Evolutionary conservation across 2,797 vertebrate genomes (phyloP).

Genomic region (Sebastes goodei): DNA sequence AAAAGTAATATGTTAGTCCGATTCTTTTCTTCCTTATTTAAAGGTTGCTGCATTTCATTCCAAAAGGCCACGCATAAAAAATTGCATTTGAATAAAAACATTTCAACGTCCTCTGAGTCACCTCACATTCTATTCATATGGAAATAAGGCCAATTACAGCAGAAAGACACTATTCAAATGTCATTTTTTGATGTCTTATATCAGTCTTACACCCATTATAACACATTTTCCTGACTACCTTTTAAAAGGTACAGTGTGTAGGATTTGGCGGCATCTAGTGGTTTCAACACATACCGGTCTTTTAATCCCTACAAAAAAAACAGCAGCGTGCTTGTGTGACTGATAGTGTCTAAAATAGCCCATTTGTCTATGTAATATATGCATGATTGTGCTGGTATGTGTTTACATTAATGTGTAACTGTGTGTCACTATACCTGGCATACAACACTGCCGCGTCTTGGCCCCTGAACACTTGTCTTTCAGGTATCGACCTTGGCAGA

Average conservation of each 20-base stretch:
- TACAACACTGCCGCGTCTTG: slow-evolving; percentile 54
- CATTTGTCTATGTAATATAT: neutral
- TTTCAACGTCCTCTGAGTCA: slow-evolving; percentile 25
- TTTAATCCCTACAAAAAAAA: neutral
- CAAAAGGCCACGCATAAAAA: neutral
- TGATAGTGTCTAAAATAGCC: neutral
- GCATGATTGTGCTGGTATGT: neutral
- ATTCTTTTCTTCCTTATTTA: neutral
- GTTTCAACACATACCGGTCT: neutral
- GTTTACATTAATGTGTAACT: neutral
- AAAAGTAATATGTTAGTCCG: neutral
- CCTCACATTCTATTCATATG: slow-evolving; percentile 32
- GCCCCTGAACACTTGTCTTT: slow-evolving; percentile 53
- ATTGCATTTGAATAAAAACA: neutral
- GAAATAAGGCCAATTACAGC: slow-evolving; percentile 36
- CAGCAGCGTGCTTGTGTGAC: neutral
- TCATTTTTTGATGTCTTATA: slow-evolving; percentile 18
- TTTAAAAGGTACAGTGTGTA: too few relatives aligned
- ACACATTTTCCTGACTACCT: slow-evolving; percentile 1
- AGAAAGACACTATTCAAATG: slow-evolving; percentile 33
- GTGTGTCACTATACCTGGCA: slow-evolving; percentile 50
- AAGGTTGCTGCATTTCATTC: neutral
- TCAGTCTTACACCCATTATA: slow-evolving; percentile 2
- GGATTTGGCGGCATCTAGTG: too few relatives aligned
- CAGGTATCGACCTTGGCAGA: slow-evolving; percentile 70